Conservation (phyloP, 2,888 invertebrate species). For the Melieria omissa region DNA sequence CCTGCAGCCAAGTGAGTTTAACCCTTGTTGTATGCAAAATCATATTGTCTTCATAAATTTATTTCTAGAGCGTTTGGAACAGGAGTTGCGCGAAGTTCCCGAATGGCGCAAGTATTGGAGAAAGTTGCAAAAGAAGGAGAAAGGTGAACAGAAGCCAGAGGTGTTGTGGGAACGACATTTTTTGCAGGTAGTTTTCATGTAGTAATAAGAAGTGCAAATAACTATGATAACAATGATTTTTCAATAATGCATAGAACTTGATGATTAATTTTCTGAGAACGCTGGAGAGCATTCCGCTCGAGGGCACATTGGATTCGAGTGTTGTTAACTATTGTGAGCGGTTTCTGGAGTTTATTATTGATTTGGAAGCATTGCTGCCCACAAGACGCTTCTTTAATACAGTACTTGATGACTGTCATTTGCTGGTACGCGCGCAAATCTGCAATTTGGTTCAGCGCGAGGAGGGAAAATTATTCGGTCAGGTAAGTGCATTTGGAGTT, state of each 20-base stretch:
- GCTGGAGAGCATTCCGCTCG: conserved; percentile 78
- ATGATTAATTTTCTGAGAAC: conserved; percentile 89
- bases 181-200: conserved; percentile 69
- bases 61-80: conserved; percentile 78
- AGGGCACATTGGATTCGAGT: conserved; percentile 71
- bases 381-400: conserved; percentile 97
- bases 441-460: conserved; percentile 77
- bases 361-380: conserved; percentile 93
- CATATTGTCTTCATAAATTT: background rate
- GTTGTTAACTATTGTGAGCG: conserved; percentile 87
- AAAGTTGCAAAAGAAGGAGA: conserved; percentile 82
- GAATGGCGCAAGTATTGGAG: conserved; percentile 95
- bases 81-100: conserved; percentile 85
- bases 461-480: conserved; percentile 91
- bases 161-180: conserved; percentile 88
- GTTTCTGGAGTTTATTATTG: conserved; percentile 95
- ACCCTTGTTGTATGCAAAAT: background rate
- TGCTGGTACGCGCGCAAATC: conserved; percentile 89
- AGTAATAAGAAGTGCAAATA: background rate
- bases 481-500: conserved; percentile 73
- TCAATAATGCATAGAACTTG: conserved; percentile 65
- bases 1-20: conserved; percentile 77
- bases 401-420: conserved; percentile 92
- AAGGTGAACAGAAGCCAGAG: conserved; percentile 75
- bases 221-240: background rate